phyloP scores from a whole-genome alignment of 2,797 vertebrate species.

The Hypotaenidia okinawae region DNA sequence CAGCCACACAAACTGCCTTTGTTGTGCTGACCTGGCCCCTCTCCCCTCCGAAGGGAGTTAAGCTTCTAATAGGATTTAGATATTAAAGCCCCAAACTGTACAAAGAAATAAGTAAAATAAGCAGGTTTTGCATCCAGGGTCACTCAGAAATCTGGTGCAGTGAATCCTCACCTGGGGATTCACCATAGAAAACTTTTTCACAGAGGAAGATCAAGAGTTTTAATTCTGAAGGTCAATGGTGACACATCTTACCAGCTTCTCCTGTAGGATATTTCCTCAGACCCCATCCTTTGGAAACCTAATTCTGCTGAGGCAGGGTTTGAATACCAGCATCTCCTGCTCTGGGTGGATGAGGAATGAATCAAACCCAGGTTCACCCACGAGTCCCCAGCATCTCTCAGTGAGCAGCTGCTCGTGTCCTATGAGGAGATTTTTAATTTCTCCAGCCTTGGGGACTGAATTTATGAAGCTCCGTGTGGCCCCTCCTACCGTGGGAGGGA shows the following conservation, averaged over 20 bases:
- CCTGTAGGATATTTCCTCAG: not conserved
- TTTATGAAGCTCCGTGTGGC: not conserved
- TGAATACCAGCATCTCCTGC: not conserved
- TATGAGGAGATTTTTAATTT: not conserved
- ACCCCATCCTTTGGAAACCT: not conserved
- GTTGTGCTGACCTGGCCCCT: not conserved
- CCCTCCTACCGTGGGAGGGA: slow-evolving; percentile 65
- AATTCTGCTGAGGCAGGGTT: not conserved
- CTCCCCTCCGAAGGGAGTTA: not conserved
- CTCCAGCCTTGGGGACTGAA: slow-evolving; percentile 6
- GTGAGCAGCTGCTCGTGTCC: not conserved
- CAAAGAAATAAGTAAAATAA: not conserved
- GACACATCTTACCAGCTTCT: not conserved
- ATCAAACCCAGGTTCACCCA: not conserved
- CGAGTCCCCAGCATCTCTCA: accelerated
- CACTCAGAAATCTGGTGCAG: not conserved
- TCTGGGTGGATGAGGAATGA: not conserved
- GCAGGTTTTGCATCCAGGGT: not conserved
- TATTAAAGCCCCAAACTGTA: not conserved
- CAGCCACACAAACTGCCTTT: not conserved
- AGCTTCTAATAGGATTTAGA: slow-evolving; percentile 63
- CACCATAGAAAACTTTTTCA: not conserved
- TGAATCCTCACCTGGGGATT: not conserved
- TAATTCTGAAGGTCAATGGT: accelerated
- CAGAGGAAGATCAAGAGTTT: not conserved